Base-by-base conservation (phyloP, 1,140 invertebrate species). In the Lepidurus packardi region DNA sequence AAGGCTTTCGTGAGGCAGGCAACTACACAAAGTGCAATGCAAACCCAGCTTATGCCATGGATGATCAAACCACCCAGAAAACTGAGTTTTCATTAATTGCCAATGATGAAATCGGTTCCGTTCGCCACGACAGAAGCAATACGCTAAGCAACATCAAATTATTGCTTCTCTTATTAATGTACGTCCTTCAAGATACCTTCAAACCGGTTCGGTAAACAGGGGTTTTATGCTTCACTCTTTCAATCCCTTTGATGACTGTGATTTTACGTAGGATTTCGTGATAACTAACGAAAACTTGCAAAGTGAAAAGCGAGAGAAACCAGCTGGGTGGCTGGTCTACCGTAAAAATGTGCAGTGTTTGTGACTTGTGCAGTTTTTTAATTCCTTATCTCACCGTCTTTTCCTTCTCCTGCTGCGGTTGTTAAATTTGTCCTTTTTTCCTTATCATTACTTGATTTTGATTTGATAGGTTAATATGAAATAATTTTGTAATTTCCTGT, bases 11-110 rank as follows among this genome's bases (percentile, higher is more conserved):
- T 9, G 47, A 47, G 11, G 47, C 43, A 76, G 43, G 47, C 44
- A 77, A 45, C n/a, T 53, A 45, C 42, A 76, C 25, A 42, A 25
- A 77, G 76, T 77, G 76, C 76, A 77, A 77, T 77, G 44, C n/a
- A 43, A 65, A 65, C 21, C 21, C 21, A 65, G 16, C 53, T 65
- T 65, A 65, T 65, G 53, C 53, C 53, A 21, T 16, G 53, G 21
- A 65, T n/a, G 53, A 65, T 65, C 53, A 65, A 65, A 65, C 53
- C 53, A 65, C 53, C 16, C 53, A 21, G 53, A 65, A 65, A n/a
- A n/a, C 13, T 21, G 16, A 13, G n/a, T n/a, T 13, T 65, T 65
- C 21, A 65, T 9, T 65, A 7, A 65, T n/a, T 47, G 45, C 34
- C 34, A 34, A 34, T 4, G 1, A 34, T 34, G 34, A 34, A 34